Evolutionary conservation across 1,140 invertebrate species (phyloP).

Genomic region (Brachionus manjavacas): DNA sequence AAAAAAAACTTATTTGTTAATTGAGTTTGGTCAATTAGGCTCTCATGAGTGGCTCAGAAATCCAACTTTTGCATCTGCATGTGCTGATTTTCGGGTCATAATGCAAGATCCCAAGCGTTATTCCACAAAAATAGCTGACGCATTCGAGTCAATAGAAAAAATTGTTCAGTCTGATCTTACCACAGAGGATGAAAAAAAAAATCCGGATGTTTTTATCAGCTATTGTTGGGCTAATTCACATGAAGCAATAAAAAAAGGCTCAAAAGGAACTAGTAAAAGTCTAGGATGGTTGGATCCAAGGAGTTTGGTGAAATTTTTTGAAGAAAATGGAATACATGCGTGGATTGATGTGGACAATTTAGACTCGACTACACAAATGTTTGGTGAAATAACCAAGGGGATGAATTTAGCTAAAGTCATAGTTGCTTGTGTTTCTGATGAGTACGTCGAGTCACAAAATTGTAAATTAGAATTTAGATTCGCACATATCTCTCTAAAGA

Average conservation of each 20-base stretch:
- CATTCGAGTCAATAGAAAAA: constrained; percentile 45
- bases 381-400: neutral
- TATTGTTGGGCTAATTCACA: constrained; percentile 53
- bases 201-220: constrained; percentile 49
- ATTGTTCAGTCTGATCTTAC: neutral
- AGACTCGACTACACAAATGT: neutral
- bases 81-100: constrained; percentile 49
- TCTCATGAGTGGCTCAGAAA: constrained; percentile 22
- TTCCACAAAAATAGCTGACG: constrained; percentile 47
- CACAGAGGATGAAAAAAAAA: neutral
- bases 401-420: constrained; percentile 23
- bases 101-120: constrained; percentile 50
- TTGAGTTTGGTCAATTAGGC: neutral
- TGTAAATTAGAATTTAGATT: constrained; percentile 12
- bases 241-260: constrained; percentile 48
- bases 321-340: constrained; percentile 49
- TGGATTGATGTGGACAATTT: constrained; percentile 49
- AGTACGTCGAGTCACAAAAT: constrained; percentile 52
- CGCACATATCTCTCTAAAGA: neutral
- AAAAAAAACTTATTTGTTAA: constrained; percentile 4
- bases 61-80: constrained; percentile 16
- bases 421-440: constrained; percentile 40
- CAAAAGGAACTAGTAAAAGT: constrained; percentile 31
- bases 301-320: constrained; percentile 48
- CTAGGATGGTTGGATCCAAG: constrained; percentile 50